A percentile compares a stretch with the other conserved stretches of the same genome.
Evolutionary conservation across 1,140 invertebrate genomes (phyloP).

Genomic region (Heliconius nattereri): DNA sequence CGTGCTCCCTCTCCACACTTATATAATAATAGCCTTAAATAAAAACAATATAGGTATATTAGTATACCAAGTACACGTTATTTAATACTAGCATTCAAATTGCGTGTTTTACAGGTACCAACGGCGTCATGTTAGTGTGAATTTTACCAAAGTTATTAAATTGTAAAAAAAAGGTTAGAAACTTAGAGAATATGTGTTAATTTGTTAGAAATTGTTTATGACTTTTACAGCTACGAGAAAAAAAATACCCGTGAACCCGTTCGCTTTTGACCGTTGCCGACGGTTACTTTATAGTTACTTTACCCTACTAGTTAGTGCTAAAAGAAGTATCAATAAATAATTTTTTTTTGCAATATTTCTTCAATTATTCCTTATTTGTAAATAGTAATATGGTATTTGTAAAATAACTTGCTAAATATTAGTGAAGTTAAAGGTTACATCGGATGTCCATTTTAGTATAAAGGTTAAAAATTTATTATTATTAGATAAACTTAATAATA

Average conservation of each 20-base stretch:
- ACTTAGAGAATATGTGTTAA: conserved; percentile 5
- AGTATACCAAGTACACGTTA: neutral
- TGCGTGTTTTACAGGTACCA: neutral
- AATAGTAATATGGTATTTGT: neutral
- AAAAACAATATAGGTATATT: too few relatives aligned
- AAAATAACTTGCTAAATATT: too few relatives aligned
- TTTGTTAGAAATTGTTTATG: conserved; percentile 3
- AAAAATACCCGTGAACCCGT: neutral
- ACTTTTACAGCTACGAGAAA: neutral
- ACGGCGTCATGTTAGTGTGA: conserved; percentile 10
- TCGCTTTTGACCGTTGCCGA: neutral
- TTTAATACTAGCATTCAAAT: neutral
- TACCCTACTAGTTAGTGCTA: neutral
- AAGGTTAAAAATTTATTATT: neutral
- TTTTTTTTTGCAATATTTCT: neutral
- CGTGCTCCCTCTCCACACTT: too few relatives aligned
- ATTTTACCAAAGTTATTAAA: conserved; percentile 17
- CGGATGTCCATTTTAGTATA: neutral
- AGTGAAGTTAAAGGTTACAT: too few relatives aligned
- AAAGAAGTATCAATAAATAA: neutral
- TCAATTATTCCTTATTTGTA: neutral
- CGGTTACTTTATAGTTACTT: neutral
- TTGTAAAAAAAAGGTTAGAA: conserved; percentile 12
- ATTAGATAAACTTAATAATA: neutral
- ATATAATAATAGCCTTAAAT: too few relatives aligned